Conservation (phyloP, 1,140 invertebrate genomes). For the Dermatophagoides farinae region DNA sequence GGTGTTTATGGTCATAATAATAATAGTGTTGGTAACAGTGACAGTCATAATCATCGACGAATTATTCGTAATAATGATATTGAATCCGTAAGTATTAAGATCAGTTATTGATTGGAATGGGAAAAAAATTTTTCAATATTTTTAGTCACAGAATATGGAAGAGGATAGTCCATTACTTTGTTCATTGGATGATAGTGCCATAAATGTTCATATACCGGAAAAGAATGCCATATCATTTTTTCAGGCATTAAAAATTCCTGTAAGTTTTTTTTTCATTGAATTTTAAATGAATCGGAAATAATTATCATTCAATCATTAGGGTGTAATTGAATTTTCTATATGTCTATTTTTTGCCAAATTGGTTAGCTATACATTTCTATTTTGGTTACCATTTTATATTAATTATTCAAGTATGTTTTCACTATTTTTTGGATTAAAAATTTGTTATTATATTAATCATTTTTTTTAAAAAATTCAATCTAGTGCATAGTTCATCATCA, state of each 20-base stretch:
- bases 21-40: not conserved
- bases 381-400: conserved; percentile 84
- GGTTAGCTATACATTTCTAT: conserved; percentile 89
- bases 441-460: not conserved
- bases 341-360: conserved; percentile 92
- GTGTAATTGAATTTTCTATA: conserved; percentile 79
- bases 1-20: not conserved
- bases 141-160: not conserved
- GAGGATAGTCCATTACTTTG: conserved; percentile 6
- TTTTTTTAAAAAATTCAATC: conserved; percentile 17
- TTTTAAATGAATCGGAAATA: not conserved
- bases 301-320: conserved; percentile 28
- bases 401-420: conserved; percentile 47
- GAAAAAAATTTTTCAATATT: not conserved
- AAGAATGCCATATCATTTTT: conserved; percentile 40
- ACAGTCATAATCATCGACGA: not conserved
- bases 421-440: not conserved
- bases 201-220: not conserved
- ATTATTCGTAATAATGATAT: not conserved
- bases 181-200: not conserved
- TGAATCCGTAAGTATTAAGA: not conserved
- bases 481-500: conserved; percentile 44
- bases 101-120: not conserved
- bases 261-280: conserved; percentile 23
- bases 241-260: conserved; percentile 56